These are phyloP conservation scores for Amaurobius ferox DNA, from an alignment of 2,888 invertebrate species.

Conservation along the genomic window DNA sequence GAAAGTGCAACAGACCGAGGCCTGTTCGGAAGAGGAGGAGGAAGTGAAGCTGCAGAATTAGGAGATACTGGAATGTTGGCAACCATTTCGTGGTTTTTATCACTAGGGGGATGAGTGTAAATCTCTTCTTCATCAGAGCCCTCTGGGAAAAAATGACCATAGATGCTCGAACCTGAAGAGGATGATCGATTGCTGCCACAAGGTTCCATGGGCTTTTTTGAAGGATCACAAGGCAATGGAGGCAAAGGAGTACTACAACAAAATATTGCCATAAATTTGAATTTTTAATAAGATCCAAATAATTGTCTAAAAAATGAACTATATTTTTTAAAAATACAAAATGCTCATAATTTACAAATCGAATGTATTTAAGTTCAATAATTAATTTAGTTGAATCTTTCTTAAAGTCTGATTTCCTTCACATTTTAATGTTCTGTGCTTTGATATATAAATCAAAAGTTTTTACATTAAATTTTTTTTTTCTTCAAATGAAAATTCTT, in stretches of 20 bases:
- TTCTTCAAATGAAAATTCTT: too few species aligned
- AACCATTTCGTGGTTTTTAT: constrained; percentile 19
- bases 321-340: neutral
- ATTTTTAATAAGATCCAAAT: neutral
- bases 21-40: constrained; percentile 69
- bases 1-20: constrained; percentile 68
- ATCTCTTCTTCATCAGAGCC: constrained; percentile 70
- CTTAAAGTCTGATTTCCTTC: too few species aligned
- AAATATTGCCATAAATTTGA: neutral
- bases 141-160: constrained; percentile 72
- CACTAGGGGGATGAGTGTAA: constrained; percentile 64
- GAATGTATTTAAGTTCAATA: too few species aligned
- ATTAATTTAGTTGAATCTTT: too few species aligned
- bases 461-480: too few species aligned
- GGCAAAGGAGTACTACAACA: constrained; percentile 67
- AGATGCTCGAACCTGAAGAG: constrained; percentile 68
- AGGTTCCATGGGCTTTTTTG: constrained; percentile 48
- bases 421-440: too few species aligned
- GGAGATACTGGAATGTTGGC: constrained; percentile 39
- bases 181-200: constrained; percentile 70
- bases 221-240: constrained; percentile 61
- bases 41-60: constrained; percentile 35
- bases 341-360: neutral
- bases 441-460: too few species aligned
- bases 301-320: neutral